These are phyloP conservation scores for Acronicta leporina DNA, from an alignment of 2,888 invertebrate species.

Conservation along the genomic window DNA sequence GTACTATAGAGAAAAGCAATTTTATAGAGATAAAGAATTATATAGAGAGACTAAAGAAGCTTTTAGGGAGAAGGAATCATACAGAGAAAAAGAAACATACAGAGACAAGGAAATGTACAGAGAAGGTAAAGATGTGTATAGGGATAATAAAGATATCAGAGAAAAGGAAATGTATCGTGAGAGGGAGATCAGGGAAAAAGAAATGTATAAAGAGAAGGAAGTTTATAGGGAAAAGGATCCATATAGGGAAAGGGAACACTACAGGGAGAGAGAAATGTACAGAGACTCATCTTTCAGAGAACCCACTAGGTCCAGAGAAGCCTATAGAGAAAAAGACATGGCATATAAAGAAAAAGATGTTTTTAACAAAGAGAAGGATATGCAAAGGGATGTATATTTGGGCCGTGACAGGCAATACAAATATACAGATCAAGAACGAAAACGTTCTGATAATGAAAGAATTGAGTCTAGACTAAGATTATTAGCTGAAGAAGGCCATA, in stretches of 20 bases:
- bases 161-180: conserved; percentile 79
- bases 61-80: conserved; percentile 74
- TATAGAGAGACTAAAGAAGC: conserved; percentile 74
- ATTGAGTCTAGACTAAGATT: conserved; percentile 80
- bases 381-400: conserved; percentile 74
- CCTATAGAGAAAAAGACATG: conserved; percentile 74
- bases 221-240: conserved; percentile 79
- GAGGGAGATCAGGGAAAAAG: conserved; percentile 77
- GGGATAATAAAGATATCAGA: conserved; percentile 73
- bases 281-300: conserved; percentile 76
- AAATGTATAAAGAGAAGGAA: conserved; percentile 79
- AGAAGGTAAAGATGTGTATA: conserved; percentile 67
- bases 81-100: conserved; percentile 71
- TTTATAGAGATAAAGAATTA: conserved; percentile 75
- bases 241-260: conserved; percentile 82
- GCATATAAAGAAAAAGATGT: conserved; percentile 49
- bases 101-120: conserved; percentile 71
- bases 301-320: conserved; percentile 69
- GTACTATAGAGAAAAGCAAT: conserved; percentile 84
- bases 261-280: conserved; percentile 76
- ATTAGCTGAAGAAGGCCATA: conserved; percentile 78
- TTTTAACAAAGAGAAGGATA: conserved; percentile 75
- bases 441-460: conserved; percentile 76
- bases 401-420: conserved; percentile 80
- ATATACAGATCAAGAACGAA: conserved; percentile 77